These are phyloP conservation scores for Orchestia grillus DNA, from an alignment of 1,140 invertebrate species.

Conservation along the genomic window DNA sequence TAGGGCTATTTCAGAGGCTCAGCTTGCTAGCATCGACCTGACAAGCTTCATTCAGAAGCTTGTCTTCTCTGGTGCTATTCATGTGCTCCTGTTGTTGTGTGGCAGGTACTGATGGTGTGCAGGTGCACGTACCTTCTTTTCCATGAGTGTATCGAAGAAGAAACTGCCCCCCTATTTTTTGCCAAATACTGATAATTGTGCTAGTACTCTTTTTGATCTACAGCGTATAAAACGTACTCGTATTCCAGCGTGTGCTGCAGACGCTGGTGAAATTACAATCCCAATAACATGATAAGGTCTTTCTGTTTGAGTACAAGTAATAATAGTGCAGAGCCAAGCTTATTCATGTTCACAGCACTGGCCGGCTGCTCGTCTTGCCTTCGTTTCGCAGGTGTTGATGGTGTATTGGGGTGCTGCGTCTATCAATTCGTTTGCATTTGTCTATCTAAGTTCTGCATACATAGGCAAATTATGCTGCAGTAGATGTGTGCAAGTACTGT, in stretches of 20 bases:
- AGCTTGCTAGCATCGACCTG: constrained; percentile 35
- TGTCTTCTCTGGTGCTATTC: neutral
- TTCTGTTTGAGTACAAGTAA: neutral
- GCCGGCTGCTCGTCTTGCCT: neutral
- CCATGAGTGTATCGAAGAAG: neutral
- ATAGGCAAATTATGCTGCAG: neutral
- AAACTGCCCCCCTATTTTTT: neutral
- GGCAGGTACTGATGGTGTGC: neutral
- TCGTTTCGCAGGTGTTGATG: neutral
- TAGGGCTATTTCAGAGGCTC: constrained; percentile 41
- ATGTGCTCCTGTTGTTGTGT: neutral
- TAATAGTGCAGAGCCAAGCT: neutral
- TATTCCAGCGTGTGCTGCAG: neutral
- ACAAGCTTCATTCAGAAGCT: neutral
- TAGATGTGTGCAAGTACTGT: neutral
- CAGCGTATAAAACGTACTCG: too few relatives aligned
- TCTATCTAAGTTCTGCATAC: neutral
- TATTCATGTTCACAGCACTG: neutral
- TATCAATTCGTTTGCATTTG: neutral
- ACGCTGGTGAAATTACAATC: neutral
- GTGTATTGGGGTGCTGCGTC: neutral
- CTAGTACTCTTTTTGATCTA: neutral
- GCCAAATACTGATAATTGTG: neutral
- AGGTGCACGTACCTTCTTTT: neutral
- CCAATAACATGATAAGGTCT: neutral